Base-by-base conservation (phyloP, 1,140 invertebrate genomes). In the Drosophila gunungcola region DNA sequence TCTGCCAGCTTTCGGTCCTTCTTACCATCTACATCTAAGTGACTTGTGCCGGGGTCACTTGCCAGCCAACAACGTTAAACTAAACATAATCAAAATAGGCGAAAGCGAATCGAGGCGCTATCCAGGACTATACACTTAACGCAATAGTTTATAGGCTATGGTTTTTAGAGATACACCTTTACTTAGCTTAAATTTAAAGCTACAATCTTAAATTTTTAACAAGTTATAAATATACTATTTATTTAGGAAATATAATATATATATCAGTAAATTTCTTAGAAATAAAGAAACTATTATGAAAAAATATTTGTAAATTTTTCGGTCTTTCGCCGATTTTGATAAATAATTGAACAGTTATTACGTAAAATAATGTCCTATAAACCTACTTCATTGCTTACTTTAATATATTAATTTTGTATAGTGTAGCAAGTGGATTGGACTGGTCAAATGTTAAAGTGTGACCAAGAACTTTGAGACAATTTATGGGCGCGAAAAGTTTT, bases 401-500 rank as follows among this genome's bases (percentile, higher is more conserved):
- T 16, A 9, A 21, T 11, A 10, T 43, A 1, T 21, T 16, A 1
- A 10, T 9, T 62, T 2, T 32, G 9, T 4, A 4, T 4, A 60
- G 54, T 62, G 60, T 9, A 58, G 6, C 1, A 16, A 41, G 42
- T 69, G 49, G 9, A 13, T 45, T 13, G 34, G 10, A 25, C 34
- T 49, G 12, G 42, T 11, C 7, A n/a, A 70, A 57, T 64, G 41
- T 16, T 68, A 27, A 55, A 63, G 61, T 56, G 60, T 49, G 58
- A 64, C 53, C 78, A 32, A 72, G 67, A 85, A 86, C 56, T 80
- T 86, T 80, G 53, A 39, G 58, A 80, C 54, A 78, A 75, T 75
- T 86, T 85, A 75, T 78, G 69, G 46, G 41, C 53, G 51, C 63
- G 61, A 58, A 80, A 78, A 74, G 53, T 81, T 86, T 81, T 64